Conservation (phyloP, 2,797 vertebrate species). For the Toxotes lorentzi region DNA sequence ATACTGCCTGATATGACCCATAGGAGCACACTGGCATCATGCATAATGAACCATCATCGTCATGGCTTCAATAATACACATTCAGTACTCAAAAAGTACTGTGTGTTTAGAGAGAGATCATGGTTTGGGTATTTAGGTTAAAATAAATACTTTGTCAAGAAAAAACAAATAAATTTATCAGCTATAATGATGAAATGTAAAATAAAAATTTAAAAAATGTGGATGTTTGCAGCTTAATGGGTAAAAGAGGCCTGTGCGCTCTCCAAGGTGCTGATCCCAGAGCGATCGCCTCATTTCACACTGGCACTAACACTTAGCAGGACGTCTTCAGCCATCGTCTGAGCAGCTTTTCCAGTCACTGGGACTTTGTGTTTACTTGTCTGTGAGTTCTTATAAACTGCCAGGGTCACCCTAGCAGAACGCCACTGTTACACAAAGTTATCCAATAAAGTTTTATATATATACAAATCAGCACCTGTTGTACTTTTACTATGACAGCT, state of each 20-base stretch:
- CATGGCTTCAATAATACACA: too few species aligned
- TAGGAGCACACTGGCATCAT: too few species aligned
- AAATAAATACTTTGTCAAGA: too few species aligned
- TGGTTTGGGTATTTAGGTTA: too few species aligned
- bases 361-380: neutral
- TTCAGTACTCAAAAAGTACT: too few species aligned
- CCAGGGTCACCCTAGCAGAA: neutral
- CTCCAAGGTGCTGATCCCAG: slow-evolving; percentile 33
- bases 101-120: too few species aligned
- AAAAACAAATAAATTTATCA: too few species aligned
- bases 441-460: neutral
- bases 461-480: neutral
- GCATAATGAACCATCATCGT: too few species aligned
- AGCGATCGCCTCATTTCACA: neutral
- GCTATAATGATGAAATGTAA: too few species aligned
- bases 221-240: neutral
- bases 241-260: neutral
- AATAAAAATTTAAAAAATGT: too few species aligned
- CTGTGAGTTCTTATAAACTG: neutral
- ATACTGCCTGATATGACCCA: too few species aligned
- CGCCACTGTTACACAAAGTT: neutral
- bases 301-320: neutral
- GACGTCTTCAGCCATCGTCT: neutral
- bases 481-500: neutral
- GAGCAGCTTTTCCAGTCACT: neutral